These are phyloP conservation scores for Tipula vernalis DNA, from an alignment of 2,888 invertebrate species.

Conservation along the genomic window DNA sequence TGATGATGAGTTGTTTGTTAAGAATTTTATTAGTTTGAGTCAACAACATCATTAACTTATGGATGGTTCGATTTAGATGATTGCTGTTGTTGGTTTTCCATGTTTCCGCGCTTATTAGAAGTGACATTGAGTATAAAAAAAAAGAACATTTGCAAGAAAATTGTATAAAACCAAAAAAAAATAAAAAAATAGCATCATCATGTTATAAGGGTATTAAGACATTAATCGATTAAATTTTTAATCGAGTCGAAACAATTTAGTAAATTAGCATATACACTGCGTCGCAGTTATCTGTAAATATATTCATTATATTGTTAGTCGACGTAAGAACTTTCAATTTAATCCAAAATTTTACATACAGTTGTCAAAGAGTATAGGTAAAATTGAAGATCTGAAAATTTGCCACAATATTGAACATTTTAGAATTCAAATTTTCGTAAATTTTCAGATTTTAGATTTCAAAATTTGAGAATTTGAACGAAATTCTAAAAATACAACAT, in stretches of 20 bases:
- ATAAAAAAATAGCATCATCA: neutral
- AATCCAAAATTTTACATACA: no score
- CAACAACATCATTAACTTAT: neutral
- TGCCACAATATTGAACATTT: no score
- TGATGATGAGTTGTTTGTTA: neutral
- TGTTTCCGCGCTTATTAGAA: neutral
- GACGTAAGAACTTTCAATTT: no score
- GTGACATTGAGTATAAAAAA: neutral
- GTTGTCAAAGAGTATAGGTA: no score
- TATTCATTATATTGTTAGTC: neutral
- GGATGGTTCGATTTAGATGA: neutral
- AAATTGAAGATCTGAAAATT: no score
- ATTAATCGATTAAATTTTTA: neutral
- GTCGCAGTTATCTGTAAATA: neutral
- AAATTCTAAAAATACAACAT: no score
- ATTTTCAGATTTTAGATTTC: no score
- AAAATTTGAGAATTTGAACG: no score
- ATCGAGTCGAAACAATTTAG: neutral
- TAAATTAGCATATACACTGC: neutral
- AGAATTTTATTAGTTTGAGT: neutral
- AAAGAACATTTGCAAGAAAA: neutral
- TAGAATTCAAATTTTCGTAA: no score
- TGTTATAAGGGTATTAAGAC: neutral
- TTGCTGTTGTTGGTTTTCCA: neutral
- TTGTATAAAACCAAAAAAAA: no score